Evolutionary conservation across 2,888 invertebrate genomes (phyloP).

Genomic region (Sturmia bella): DNA sequence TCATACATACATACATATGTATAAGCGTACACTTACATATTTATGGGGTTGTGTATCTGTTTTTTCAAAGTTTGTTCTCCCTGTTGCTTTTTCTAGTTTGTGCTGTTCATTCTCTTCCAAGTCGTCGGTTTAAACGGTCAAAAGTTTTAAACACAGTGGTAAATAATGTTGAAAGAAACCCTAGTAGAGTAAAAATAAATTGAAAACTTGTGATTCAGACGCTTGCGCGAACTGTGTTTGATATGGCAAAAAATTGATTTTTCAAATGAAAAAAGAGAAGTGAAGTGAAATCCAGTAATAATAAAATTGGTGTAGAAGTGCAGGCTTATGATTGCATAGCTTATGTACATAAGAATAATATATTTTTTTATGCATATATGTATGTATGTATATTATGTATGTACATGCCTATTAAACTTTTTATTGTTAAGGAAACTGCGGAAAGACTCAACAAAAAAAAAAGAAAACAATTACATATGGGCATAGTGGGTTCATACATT

Average conservation of each 20-base stretch:
- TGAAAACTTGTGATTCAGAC: slow-evolving; percentile 56
- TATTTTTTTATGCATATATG: neutral
- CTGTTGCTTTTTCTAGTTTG: slow-evolving; percentile 46
- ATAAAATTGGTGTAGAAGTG: too few species aligned
- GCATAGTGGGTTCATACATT: neutral
- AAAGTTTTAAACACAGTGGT: slow-evolving; percentile 13
- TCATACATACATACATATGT: neutral
- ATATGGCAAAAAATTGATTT: slow-evolving; percentile 7
- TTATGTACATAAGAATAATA: too few species aligned
- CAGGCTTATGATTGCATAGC: too few species aligned
- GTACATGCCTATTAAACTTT: too few species aligned
- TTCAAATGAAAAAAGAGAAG: neutral
- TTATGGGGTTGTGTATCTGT: slow-evolving; percentile 4
- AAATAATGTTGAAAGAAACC: slow-evolving; percentile 28
- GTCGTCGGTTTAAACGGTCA: slow-evolving; percentile 51
- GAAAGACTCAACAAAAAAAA: too few species aligned
- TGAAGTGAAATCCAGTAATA: neutral
- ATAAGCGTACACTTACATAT: neutral
- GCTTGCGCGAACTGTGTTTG: slow-evolving; percentile 64
- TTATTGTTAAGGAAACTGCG: too few species aligned
- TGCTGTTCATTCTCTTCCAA: slow-evolving; percentile 62
- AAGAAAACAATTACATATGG: too few species aligned
- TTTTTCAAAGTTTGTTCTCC: slow-evolving; percentile 18
- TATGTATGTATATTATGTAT: neutral
- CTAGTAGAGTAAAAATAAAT: slow-evolving; percentile 34